phyloP scores from a whole-genome alignment of 2,888 invertebrate species.

The Lasioglossum villosulum region DNA sequence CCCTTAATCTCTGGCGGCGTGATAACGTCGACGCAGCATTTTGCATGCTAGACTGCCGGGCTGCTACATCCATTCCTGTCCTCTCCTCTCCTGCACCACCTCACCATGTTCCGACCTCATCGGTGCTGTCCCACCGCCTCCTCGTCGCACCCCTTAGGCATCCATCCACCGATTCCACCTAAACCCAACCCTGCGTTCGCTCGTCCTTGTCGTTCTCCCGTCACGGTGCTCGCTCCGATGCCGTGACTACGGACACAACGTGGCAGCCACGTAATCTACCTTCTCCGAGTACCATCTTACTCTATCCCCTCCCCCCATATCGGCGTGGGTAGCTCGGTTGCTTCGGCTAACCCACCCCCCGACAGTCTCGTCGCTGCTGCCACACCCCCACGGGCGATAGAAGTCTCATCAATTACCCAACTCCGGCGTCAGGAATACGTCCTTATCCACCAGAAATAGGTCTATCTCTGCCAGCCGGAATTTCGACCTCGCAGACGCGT shows the following conservation, averaged over 20 bases:
- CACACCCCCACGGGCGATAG: constrained; percentile 33
- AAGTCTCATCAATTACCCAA: constrained; percentile 73
- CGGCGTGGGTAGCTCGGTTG: constrained; percentile 20
- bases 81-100: constrained; percentile 20
- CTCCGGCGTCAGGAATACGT: constrained; percentile 44
- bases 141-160: constrained; percentile 28
- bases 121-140: constrained; percentile 23
- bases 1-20: constrained; percentile 80
- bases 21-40: constrained; percentile 83
- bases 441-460: constrained; percentile 37
- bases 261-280: constrained; percentile 56
- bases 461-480: constrained; percentile 51
- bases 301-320: background rate
- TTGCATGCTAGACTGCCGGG: constrained; percentile 80
- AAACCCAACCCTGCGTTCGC: constrained; percentile 22
- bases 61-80: constrained; percentile 72
- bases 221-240: constrained; percentile 7
- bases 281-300: constrained; percentile 46
- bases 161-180: constrained; percentile 45
- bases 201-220: constrained; percentile 44
- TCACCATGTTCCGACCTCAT: background rate
- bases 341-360: background rate
- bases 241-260: constrained; percentile 32
- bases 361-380: background rate
- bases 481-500: constrained; percentile 33